A percentile compares a stretch with the other conserved stretches of the same genome.
Conservation (phyloP, 1,140 invertebrate species). For the Platorchestia sp. region DNA sequence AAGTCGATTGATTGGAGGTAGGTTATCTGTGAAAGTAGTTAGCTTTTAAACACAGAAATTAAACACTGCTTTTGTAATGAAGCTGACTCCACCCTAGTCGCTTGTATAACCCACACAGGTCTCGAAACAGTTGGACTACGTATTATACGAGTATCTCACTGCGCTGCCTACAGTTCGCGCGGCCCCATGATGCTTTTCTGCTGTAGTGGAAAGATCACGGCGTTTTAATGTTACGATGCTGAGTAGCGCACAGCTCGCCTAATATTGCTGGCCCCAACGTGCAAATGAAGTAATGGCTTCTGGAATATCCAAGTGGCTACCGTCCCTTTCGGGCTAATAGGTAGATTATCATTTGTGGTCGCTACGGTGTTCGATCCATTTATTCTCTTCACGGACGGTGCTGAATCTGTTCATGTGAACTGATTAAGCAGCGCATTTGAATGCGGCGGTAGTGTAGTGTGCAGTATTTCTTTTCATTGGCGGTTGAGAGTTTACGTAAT, state of each 20-base stretch:
- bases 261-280: background rate
- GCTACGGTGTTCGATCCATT: background rate
- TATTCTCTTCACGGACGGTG: background rate
- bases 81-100: background rate
- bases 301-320: slow-evolving; percentile 14
- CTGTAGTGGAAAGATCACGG: slow-evolving; percentile 12
- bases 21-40: background rate
- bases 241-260: background rate
- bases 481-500: background rate
- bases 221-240: background rate
- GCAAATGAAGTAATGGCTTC: slow-evolving; percentile 46
- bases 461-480: background rate
- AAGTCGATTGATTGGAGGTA: background rate
- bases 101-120: background rate
- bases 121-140: background rate
- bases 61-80: background rate
- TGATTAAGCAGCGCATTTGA: background rate
- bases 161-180: background rate
- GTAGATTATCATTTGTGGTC: background rate
- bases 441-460: background rate
- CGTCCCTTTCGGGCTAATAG: background rate
- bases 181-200: background rate
- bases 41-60: background rate
- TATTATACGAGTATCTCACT: background rate
- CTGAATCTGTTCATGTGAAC: background rate